Base-by-base conservation (phyloP, 2,888 invertebrate genomes). In the Drosophila mulleri region DNA sequence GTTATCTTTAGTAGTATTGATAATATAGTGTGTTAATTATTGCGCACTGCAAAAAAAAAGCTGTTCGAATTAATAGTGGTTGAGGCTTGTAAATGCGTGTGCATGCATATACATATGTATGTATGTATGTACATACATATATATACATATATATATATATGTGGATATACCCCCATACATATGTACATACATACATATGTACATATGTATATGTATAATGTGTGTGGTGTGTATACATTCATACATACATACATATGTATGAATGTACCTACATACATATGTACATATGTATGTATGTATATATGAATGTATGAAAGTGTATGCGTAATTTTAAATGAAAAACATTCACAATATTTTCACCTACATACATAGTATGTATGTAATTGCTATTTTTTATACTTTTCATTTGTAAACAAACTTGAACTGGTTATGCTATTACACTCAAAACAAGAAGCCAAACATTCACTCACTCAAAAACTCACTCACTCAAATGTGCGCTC, bases 391-490 rank as follows among this genome's bases (percentile, higher is more conserved):
- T 74, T 60, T 60, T 67, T 73, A 64, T 74, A 50, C 64, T 64
- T 63, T 70, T 63, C 53, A 39, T 66, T 70, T 67, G 71, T 69
- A 61, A 75, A 69, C 69, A 75, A 63, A 71, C 37, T 29, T 58
- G 20, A 50, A 37, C 35, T 47, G 47, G 20, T n/a, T 14, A 9
- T 16, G 2, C 47, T 9, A 20, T 78, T 70, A 16, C 71, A 75
- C 71, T 78, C 72, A 80, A 75, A 66, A 67, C 56, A 77, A 64
- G 16, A 12, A 57, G 26, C 1, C 5, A 35, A n/a, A n/a, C n/a
- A n/a, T n/a, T n/a, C n/a, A 7, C 11, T 16, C 53, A 53, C 39
- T 16, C 26, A 20, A 8, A 11, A 20, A n/a, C 8, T 53, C 23
- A 23, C 37, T 50, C 16, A 32, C 9, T 8, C 16, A 11, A 32